Base-by-base conservation (phyloP, 2,888 invertebrate genomes). In the Pantelozetes paolii region DNA sequence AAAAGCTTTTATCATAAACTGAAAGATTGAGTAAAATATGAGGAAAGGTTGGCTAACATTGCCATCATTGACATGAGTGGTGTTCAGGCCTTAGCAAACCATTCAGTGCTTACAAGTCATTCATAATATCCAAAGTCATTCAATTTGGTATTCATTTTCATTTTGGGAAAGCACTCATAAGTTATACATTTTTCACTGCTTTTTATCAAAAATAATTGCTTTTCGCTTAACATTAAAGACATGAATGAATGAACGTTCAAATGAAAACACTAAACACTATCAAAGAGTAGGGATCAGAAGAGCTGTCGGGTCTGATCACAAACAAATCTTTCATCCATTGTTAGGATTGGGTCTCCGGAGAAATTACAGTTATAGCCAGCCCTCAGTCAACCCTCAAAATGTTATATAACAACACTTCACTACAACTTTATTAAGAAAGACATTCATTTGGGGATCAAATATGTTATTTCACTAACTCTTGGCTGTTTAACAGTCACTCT, bases 351-450 rank as follows among this genome's bases (percentile, higher is more conserved):
- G 40, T 67, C 67, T 67, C 67, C 40, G 42, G 67, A 67, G 67
- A 67, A 67, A 67, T 67, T 67, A 67, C 9, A n/a, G 40, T n/a
- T 40, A 57, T 13, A 67, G 40, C 40, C 40, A 40, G n/a, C 11
- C 54, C 54, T n/a, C n/a, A 50, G n/a, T n/a, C 48, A 6, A n/a
- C 11, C 20, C 30, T 13, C 1, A 3, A 20, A 15, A 23, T 23
- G 28, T 57, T 11, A n/a, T 57, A 6, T 15, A 26, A 11, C 36
- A 67, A 67, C 40, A 67, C 67, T 40, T 40, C 28, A 67, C 40
- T 67, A 67, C 67, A 67, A 67, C 67, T 67, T 67, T 67, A 67
- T 67, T 67, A 67, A 67, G 67, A 67, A 67, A 67, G 67, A 67
- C 67, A 42, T n/a, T 67, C 67, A 57, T 28, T 23, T 8, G 57